These are phyloP conservation scores for Agonopterix heracliana DNA, from an alignment of 2,888 invertebrate species.

Conservation along the genomic window DNA sequence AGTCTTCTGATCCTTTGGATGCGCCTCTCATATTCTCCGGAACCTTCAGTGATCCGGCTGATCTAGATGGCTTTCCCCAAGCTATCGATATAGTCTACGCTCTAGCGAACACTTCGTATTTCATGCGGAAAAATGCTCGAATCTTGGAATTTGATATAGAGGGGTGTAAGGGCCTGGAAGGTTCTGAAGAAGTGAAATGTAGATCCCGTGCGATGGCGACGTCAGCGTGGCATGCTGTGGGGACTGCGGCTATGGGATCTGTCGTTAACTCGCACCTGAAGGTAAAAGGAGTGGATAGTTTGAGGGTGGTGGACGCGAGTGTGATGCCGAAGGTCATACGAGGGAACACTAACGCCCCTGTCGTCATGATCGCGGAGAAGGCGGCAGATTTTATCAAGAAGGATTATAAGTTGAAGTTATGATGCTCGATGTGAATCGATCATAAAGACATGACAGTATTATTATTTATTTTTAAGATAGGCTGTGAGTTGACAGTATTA, in stretches of 20 bases:
- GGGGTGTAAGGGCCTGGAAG: conserved; percentile 30
- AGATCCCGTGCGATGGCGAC: conserved; percentile 37
- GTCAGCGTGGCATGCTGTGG: conserved; percentile 61
- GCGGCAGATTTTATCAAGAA: conserved; percentile 50
- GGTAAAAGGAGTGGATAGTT: conserved; percentile 34
- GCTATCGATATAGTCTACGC: conserved; percentile 36
- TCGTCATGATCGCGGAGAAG: conserved; percentile 59
- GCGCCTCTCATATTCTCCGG: conserved; percentile 50
- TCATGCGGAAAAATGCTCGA: conserved; percentile 34
- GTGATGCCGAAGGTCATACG: conserved; percentile 48
- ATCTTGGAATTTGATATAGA: conserved; percentile 36
- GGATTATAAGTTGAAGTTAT: conserved; percentile 15
- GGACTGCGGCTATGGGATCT: conserved; percentile 51
- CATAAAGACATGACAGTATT: not conserved
- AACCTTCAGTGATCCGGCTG: conserved; percentile 38
- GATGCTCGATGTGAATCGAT: not conserved
- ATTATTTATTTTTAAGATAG: not conserved
- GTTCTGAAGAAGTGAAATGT: conserved; percentile 61
- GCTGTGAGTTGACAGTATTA: not conserved
- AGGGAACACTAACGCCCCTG: conserved; percentile 60
- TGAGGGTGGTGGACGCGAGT: conserved; percentile 59
- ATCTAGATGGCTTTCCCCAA: conserved; percentile 38
- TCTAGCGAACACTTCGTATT: conserved; percentile 40
- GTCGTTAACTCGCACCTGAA: conserved; percentile 42
- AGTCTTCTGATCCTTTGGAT: conserved; percentile 31